Evolutionary conservation across 2,113 vertebrate species (phyloP).

Genomic region (Grus americana): DNA sequence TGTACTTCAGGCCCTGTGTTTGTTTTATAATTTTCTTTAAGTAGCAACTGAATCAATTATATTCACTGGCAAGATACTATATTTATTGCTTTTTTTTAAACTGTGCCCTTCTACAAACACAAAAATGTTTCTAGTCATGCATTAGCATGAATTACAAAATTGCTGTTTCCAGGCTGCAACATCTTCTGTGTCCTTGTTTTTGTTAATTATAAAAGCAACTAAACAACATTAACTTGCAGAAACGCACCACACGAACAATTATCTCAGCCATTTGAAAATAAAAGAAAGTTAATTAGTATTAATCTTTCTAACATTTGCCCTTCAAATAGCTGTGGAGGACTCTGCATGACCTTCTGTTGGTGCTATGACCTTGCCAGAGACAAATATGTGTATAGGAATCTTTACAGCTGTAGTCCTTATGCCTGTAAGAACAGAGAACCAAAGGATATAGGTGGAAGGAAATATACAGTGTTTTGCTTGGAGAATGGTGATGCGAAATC

Average conservation of each 20-base stretch:
- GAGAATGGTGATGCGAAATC: neutral
- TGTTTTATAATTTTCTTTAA: neutral
- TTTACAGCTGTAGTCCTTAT: neutral
- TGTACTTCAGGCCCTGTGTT: neutral
- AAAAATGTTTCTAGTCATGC: neutral
- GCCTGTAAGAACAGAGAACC: neutral
- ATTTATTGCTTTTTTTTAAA: neutral
- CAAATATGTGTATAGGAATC: neutral
- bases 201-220: neutral
- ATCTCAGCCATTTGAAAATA: neutral
- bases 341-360: neutral
- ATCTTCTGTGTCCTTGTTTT: neutral
- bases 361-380: neutral
- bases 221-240: neutral
- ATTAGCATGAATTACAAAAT: neutral
- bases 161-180: neutral
- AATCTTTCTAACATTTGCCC: neutral
- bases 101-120: neutral
- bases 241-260: neutral
- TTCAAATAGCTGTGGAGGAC: neutral
- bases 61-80: neutral
- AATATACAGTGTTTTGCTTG: neutral
- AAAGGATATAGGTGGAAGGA: neutral
- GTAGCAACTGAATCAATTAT: neutral
- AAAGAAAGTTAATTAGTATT: neutral